Percentiles rank a stretch among this genome's conserved stretches.
phyloP scores from a whole-genome alignment of 1,140 invertebrate genomes.

The Zaprionus davidi region DNA sequence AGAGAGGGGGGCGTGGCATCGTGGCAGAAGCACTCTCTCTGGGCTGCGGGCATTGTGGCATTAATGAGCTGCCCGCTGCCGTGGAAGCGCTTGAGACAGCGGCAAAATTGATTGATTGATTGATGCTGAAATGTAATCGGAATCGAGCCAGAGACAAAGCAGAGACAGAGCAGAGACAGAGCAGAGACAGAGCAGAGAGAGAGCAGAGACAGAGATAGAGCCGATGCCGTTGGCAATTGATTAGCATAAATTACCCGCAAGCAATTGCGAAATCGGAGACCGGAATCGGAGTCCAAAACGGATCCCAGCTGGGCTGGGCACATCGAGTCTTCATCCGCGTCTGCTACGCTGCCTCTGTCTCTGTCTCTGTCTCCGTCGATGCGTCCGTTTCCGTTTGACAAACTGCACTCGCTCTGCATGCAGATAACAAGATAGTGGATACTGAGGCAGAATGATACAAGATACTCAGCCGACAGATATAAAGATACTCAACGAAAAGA shows the following conservation, averaged over 20 bases:
- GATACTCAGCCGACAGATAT: neutral
- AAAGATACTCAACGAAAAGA: neutral
- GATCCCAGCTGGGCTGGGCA: neutral
- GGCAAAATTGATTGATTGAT: slow-evolving; percentile 54
- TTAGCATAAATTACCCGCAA: slow-evolving; percentile 72
- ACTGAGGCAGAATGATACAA: slow-evolving; percentile 4
- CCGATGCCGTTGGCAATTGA: slow-evolving; percentile 44
- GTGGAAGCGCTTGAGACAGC: slow-evolving; percentile 47
- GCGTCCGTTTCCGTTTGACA: slow-evolving; percentile 27
- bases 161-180: neutral
- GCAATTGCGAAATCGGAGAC: slow-evolving; percentile 1
- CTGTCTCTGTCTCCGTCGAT: neutral
- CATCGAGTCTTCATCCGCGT: too few species aligned
- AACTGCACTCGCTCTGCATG: slow-evolving; percentile 29
- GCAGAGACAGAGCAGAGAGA: neutral
- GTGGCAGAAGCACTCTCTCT: neutral
- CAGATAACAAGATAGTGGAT: neutral
- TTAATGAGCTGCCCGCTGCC: slow-evolving; percentile 56
- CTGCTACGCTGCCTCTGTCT: too few species aligned
- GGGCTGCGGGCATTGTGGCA: slow-evolving; percentile 31
- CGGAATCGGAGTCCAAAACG: slow-evolving; percentile 1
- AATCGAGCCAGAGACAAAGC: neutral
- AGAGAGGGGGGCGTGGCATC: neutral
- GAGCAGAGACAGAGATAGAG: neutral
- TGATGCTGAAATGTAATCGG: slow-evolving; percentile 47